Conservation (phyloP, 1,140 invertebrate species). For the Drusus annulatus region DNA sequence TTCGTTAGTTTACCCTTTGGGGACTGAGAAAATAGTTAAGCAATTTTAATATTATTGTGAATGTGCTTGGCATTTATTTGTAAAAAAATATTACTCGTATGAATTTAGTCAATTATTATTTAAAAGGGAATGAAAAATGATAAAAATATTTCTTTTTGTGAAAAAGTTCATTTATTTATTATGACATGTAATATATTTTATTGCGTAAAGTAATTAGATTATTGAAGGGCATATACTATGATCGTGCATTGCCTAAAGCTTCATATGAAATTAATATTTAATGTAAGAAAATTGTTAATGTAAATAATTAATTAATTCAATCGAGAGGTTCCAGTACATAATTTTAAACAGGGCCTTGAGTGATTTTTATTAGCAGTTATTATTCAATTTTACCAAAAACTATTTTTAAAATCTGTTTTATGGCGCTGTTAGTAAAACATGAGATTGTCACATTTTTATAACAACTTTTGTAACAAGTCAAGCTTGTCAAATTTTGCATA, state of each 20-base stretch:
- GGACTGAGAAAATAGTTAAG: constrained; percentile 8
- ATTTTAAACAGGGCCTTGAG: too few relatives aligned
- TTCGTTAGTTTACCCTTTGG: background rate
- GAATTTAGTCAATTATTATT: constrained; percentile 40
- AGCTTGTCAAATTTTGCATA: too few relatives aligned
- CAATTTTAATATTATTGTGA: constrained; percentile 30
- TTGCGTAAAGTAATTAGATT: background rate
- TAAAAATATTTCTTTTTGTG: constrained; percentile 15
- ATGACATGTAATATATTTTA: constrained; percentile 10
- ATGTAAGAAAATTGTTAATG: constrained; percentile 5
- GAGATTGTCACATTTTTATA: too few relatives aligned
- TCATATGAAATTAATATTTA: background rate
- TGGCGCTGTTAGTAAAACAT: too few relatives aligned
- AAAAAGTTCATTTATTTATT: constrained; percentile 27
- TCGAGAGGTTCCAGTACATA: too few relatives aligned
- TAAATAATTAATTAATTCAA: too few relatives aligned
- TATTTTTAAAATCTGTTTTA: too few relatives aligned
- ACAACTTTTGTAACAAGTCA: too few relatives aligned
- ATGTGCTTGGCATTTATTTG: constrained; percentile 38
- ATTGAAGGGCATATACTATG: background rate
- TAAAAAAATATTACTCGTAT: constrained; percentile 28
- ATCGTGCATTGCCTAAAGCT: constrained; percentile 5
- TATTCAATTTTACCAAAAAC: too few relatives aligned
- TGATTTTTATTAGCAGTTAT: too few relatives aligned
- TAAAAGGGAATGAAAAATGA: constrained; percentile 2